Percentiles rank a stretch among this genome's conserved stretches.
These are phyloP conservation scores for Geophilus truncorum DNA, from an alignment of 2,888 invertebrate species.

Conservation along the genomic window DNA sequence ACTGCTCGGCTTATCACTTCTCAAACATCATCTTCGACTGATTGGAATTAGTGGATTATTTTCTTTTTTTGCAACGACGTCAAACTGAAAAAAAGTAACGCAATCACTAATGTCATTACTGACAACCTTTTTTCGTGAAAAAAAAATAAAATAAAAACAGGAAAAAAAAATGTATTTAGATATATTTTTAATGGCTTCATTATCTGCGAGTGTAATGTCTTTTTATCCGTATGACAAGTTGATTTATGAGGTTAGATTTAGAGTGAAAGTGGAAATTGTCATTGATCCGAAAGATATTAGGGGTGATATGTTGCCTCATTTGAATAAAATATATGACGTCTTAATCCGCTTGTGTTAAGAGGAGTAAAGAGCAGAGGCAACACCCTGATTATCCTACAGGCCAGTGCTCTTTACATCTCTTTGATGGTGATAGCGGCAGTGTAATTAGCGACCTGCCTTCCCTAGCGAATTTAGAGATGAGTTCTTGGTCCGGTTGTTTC, in stretches of 20 bases:
- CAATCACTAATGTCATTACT: not conserved
- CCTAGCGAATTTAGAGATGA: slow-evolving; percentile 11
- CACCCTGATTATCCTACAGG: not conserved
- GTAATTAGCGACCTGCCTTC: slow-evolving; percentile 17
- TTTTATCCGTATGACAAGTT: not conserved
- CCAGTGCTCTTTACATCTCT: slow-evolving; percentile 16
- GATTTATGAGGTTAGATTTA: not conserved
- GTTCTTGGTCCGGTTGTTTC: slow-evolving; percentile 27
- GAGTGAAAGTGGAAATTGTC: not conserved
- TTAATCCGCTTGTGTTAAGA: not conserved
- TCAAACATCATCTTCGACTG: slow-evolving; percentile 15
- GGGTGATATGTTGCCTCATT: not conserved
- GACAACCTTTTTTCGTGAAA: not conserved
- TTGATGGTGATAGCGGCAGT: slow-evolving; percentile 7
- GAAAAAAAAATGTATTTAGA: not conserved
- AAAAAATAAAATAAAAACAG: not conserved
- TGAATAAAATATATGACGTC: not conserved
- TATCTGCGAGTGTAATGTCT: not conserved
- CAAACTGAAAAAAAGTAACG: not conserved
- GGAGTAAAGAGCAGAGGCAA: not conserved
- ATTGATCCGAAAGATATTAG: not conserved
- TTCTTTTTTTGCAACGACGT: not conserved
- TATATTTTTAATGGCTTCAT: not conserved
- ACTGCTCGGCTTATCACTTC: slow-evolving; percentile 1
- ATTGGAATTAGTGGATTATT: slow-evolving; percentile 21